These are phyloP conservation scores for Saguinus midas DNA, from an alignment of 2,113 vertebrate species.

Conservation along the genomic window DNA sequence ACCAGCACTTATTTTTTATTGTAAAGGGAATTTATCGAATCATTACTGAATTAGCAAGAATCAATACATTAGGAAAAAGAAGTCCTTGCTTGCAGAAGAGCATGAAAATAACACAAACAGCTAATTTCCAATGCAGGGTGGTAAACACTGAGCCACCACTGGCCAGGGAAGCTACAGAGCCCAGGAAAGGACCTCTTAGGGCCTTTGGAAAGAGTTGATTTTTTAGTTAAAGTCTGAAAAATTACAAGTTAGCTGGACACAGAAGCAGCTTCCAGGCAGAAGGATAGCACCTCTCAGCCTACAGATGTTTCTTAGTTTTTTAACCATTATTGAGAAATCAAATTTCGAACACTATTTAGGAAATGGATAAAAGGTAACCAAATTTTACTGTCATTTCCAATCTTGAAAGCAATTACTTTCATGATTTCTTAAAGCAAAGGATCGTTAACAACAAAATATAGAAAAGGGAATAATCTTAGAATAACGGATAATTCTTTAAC, in stretches of 20 bases:
- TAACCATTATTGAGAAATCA: not conserved
- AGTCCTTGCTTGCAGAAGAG: not conserved
- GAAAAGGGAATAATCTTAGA: not conserved
- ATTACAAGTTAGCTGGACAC: not conserved
- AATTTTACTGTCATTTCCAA: not conserved
- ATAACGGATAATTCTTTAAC: not conserved
- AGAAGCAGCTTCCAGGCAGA: not conserved
- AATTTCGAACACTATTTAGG: not conserved
- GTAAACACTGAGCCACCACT: accelerated
- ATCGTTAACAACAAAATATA: not conserved
- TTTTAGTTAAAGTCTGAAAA: not conserved
- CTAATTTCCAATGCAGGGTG: not conserved
- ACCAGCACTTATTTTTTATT: not conserved
- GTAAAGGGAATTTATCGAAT: not conserved
- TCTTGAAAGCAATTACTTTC: not conserved
- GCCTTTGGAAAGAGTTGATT: not conserved
- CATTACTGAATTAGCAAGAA: not conserved
- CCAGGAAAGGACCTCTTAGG: not conserved
- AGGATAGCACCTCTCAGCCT: not conserved
- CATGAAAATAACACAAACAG: not conserved
- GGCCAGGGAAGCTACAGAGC: not conserved
- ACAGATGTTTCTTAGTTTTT: not conserved
- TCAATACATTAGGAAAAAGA: not conserved
- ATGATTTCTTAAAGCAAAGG: not conserved
- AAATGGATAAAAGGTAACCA: not conserved